Percentiles rank a stretch among this genome's conserved stretches.
phyloP scores from a whole-genome alignment of 2,888 invertebrate genomes.

The Tridacna gigas region DNA sequence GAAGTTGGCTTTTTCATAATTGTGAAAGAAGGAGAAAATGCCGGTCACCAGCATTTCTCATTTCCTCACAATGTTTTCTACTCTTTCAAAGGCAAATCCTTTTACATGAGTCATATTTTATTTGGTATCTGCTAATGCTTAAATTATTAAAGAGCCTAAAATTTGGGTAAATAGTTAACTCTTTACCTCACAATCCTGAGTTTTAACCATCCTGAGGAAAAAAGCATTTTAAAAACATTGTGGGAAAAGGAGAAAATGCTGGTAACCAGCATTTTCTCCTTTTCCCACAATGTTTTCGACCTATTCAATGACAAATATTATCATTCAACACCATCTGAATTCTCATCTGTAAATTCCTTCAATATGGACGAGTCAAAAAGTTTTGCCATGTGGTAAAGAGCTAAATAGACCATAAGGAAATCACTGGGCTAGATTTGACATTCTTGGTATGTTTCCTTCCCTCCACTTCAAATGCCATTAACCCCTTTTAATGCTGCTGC shows the following conservation, averaged over 20 bases:
- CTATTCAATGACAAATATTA: too few species aligned
- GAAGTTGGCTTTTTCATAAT: not conserved
- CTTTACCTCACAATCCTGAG: too few species aligned
- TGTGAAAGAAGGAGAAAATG: not conserved
- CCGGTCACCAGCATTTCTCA: not conserved
- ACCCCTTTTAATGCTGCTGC: constrained; percentile 8
- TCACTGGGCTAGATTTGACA: not conserved
- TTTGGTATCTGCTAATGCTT: not conserved
- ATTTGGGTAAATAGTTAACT: too few species aligned
- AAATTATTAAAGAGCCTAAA: too few species aligned
- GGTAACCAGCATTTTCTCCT: constrained; percentile 1
- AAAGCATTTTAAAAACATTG: too few species aligned
- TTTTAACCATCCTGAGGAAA: too few species aligned
- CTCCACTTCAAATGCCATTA: constrained; percentile 15
- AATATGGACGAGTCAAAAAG: not conserved
- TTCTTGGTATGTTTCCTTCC: not conserved
- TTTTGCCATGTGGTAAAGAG: not conserved
- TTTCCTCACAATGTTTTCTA: not conserved
- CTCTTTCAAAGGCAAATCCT: not conserved
- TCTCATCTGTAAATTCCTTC: too few species aligned
- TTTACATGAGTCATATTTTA: not conserved
- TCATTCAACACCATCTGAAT: too few species aligned
- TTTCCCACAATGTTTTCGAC: constrained; percentile 18
- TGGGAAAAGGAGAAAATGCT: constrained; percentile 20
- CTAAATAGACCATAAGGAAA: constrained; percentile 3